Conservation (phyloP, 2,113 vertebrate species). For the Phaetusa simplex region DNA sequence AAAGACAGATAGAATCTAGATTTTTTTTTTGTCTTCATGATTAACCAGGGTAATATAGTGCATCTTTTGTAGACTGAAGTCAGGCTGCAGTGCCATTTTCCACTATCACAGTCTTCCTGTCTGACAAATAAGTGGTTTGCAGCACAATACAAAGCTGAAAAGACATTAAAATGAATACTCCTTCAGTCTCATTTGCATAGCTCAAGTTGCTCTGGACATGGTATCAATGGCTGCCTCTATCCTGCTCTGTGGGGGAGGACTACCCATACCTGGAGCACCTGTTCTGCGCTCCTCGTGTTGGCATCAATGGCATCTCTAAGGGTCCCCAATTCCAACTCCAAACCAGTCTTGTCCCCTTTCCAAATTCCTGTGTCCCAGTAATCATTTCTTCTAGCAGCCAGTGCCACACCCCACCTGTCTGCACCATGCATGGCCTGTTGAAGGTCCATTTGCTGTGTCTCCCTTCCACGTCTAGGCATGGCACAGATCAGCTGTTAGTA, state of each 20-base stretch:
- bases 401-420: background rate
- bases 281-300: background rate
- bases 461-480: too few relatives aligned
- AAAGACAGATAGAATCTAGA: background rate
- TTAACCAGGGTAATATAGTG: background rate
- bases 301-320: background rate
- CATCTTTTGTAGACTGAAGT: background rate
- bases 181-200: background rate
- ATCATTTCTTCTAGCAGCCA: background rate
- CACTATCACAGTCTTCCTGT: background rate
- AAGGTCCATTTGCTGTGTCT: background rate
- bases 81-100: background rate
- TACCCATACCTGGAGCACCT: background rate
- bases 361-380: background rate
- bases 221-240: background rate
- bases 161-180: background rate
- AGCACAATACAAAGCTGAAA: background rate
- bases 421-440: too few relatives aligned
- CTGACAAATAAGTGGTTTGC: background rate
- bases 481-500: background rate
- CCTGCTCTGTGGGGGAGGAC: background rate
- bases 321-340: background rate
- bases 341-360: background rate
- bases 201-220: background rate
- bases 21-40: background rate